Base-by-base conservation (phyloP, 1,140 invertebrate species). In the Plodia interpunctella region DNA sequence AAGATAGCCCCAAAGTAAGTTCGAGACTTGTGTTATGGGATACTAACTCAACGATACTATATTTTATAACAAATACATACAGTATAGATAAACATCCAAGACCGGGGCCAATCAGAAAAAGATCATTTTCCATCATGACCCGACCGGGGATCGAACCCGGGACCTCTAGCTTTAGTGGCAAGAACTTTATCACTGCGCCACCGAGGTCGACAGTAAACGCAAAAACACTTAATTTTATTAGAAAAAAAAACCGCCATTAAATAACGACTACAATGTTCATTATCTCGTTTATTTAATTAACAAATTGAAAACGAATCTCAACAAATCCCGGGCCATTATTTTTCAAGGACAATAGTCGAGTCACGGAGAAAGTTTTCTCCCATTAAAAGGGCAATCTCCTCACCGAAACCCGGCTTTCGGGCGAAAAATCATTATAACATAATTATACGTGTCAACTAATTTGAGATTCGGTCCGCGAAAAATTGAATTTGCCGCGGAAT, bases 391-490 rank as follows among this genome's bases (percentile, higher is more conserved):
- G 15, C 13, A 44, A 44, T 44, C n/a, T 44, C 38, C 13, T 44
- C 15, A 2, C n/a, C 38, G n/a, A 15, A 44, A 15, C 38, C n/a
- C 13, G 13, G 5, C 2, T 5, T n/a, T 10, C 8, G n/a, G 5
- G 13, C 1, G 13, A 5, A 44, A 44, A 44, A 44, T 44, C 38
- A 44, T 44, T 44, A 44, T 44, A 44, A 44, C 9, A 32, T 15
- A 44, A 44, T 44, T 44, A 44, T 15, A 44, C 15, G 38, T 44
- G 38, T 44, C 38, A 44, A 44, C 38, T 44, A 15, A 44, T 44
- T 15, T 44, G 13, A n/a, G 13, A 44, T 17, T 44, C 2, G 3
- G 13, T 5, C 38, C 38, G 15, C 38, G 15, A 44, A 44, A 44
- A 44, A 44, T 44, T 44, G 15, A 44, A 44, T 44, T 44, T 44